phyloP scores from a whole-genome alignment of 2,888 invertebrate species.

The Laothoe populi region DNA sequence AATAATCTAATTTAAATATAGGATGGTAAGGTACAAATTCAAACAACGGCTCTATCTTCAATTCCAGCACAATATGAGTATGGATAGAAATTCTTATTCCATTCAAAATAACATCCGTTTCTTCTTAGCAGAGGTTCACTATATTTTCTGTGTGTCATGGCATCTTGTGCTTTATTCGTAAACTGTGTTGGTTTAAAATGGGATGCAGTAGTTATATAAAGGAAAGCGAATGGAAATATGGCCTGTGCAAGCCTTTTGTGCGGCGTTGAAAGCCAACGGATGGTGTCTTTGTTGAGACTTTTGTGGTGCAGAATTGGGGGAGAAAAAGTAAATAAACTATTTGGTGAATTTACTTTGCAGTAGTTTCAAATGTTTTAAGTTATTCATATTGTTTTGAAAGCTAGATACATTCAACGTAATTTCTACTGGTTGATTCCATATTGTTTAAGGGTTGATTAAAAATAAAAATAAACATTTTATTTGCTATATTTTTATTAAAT shows the following conservation, averaged over 20 bases:
- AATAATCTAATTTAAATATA: conserved; percentile 40
- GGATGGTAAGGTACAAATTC: conserved; percentile 39
- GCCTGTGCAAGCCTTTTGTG: conserved; percentile 56
- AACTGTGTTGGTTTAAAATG: conserved; percentile 34
- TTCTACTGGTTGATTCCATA: not conserved
- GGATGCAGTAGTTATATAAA: conserved; percentile 38
- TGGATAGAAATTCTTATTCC: conserved; percentile 80
- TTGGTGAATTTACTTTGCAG: not conserved
- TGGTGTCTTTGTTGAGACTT: conserved; percentile 30
- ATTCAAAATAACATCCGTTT: conserved; percentile 81
- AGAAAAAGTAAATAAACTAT: conserved; percentile 5
- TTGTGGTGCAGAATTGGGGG: conserved; percentile 29
- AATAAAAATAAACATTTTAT: too few species aligned
- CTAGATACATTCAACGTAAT: too few species aligned
- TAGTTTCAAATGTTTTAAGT: not conserved
- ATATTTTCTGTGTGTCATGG: conserved; percentile 25
- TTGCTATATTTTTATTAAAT: too few species aligned
- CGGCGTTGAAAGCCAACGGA: conserved; percentile 51
- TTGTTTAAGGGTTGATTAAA: too few species aligned
- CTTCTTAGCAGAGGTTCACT: conserved; percentile 76
- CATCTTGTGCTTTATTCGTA: conserved; percentile 37
- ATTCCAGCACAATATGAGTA: conserved; percentile 54
- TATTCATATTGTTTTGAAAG: too few species aligned
- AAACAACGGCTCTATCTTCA: conserved; percentile 6
- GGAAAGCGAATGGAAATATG: conserved; percentile 51